Conservation (phyloP, 2,797 vertebrate species). For the Propithecus deckenii region DNA sequence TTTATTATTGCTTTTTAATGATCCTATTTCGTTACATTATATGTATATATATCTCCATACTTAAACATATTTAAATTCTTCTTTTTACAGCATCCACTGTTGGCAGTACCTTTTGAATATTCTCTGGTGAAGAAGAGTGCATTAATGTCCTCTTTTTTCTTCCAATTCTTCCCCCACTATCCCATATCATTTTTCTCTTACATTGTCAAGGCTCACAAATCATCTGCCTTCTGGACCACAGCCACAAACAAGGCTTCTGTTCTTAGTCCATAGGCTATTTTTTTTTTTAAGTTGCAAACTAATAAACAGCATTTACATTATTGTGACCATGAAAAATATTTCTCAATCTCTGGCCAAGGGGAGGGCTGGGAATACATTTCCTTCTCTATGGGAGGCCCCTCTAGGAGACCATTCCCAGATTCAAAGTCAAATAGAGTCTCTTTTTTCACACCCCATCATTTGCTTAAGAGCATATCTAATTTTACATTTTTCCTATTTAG, state of each 20-base stretch:
- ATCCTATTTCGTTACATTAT: neutral
- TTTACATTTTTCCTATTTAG: neutral
- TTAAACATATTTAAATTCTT: neutral
- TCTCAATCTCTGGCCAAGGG: neutral
- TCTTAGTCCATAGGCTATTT: neutral
- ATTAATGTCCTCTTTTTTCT: neutral
- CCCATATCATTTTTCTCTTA: neutral
- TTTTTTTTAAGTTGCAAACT: slow-evolving; percentile 41
- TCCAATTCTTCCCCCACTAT: neutral
- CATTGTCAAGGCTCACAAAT: neutral
- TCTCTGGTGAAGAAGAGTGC: neutral
- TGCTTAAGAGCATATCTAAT: neutral
- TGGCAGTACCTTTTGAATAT: neutral
- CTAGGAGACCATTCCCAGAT: neutral
- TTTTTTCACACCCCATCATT: neutral
- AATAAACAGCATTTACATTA: slow-evolving; percentile 26
- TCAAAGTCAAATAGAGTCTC: neutral
- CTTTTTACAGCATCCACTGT: neutral
- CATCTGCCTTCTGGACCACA: neutral
- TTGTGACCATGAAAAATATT: neutral
- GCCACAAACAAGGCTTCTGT: slow-evolving; percentile 11
- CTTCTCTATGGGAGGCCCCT: neutral
- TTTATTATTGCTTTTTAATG: neutral
- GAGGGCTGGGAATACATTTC: neutral
- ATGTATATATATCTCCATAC: neutral